These are phyloP conservation scores for Aspidiotus rigidus DNA, from an alignment of 2,888 invertebrate genomes.

Conservation along the genomic window DNA sequence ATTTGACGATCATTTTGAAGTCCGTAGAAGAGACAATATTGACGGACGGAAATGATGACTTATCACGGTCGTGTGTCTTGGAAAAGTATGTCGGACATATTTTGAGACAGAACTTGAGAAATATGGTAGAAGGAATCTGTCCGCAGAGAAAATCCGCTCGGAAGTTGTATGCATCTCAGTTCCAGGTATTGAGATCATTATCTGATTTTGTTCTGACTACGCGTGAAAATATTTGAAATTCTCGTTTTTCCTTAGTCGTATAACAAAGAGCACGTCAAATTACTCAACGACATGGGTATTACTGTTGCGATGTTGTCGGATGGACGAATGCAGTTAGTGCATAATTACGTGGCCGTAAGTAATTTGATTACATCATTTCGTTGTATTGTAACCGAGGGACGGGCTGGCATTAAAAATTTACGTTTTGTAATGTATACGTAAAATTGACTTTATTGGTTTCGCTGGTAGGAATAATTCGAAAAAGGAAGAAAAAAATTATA, in stretches of 20 bases:
- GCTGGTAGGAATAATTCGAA: too few species aligned
- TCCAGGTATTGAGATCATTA: constrained; percentile 32
- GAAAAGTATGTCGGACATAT: constrained; percentile 27
- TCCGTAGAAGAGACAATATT: too few species aligned
- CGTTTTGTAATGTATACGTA: too few species aligned
- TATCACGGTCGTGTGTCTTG: constrained; percentile 23
- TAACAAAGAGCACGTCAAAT: constrained; percentile 77
- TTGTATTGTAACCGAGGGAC: too few species aligned
- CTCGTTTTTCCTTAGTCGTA: constrained; percentile 53
- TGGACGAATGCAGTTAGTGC: constrained; percentile 84
- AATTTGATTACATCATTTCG: background rate
- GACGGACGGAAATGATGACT: constrained; percentile 16
- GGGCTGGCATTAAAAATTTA: too few species aligned
- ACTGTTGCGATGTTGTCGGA: constrained; percentile 78
- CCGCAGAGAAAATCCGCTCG: constrained; percentile 46
- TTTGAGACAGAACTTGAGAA: constrained; percentile 64
- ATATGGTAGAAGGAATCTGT: constrained; percentile 73
- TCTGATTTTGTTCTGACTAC: background rate
- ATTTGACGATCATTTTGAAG: too few species aligned
- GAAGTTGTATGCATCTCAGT: constrained; percentile 38
- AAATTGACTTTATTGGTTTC: too few species aligned
- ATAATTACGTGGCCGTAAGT: constrained; percentile 76
- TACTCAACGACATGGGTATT: constrained; percentile 90
- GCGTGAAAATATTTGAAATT: background rate
- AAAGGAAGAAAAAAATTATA: too few species aligned